A percentile compares a stretch with the other conserved stretches of the same genome.
Evolutionary conservation across 2,113 vertebrate genomes (phyloP).

Genomic region (Lates calcarifer): DNA sequence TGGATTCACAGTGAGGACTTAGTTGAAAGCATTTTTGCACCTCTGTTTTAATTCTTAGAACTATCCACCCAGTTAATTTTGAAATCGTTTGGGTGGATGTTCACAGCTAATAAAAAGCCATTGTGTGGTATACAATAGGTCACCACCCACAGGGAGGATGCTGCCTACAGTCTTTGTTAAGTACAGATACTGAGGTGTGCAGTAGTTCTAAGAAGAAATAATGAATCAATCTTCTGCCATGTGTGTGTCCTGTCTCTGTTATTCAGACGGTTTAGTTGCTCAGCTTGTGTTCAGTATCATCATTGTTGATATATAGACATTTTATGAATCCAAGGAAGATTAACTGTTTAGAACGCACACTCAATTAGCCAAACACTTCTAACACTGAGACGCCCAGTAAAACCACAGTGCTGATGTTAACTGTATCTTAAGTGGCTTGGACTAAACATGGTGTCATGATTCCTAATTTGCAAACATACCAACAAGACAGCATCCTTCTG

Average conservation of each 20-base stretch:
- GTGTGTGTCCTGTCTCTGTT: background rate
- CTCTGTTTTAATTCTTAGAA: slow-evolving; percentile 21
- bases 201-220: background rate
- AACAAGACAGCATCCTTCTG: background rate
- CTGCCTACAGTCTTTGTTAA: slow-evolving; percentile 4
- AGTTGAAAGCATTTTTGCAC: background rate
- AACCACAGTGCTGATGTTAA: background rate
- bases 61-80: background rate
- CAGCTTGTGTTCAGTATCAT: background rate
- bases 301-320: background rate
- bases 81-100: slow-evolving; percentile 44
- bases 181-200: background rate
- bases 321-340: background rate
- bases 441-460: background rate
- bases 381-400: background rate
- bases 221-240: background rate
- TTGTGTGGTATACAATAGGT: background rate
- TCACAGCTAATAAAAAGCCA: background rate
- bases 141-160: slow-evolving; percentile 3
- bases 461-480: background rate
- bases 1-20: background rate
- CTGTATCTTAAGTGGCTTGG: background rate
- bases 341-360: background rate
- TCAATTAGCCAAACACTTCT: background rate
- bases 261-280: background rate